These are phyloP conservation scores for Ceriagrion tenellum DNA, from an alignment of 2,888 invertebrate genomes.

Conservation along the genomic window DNA sequence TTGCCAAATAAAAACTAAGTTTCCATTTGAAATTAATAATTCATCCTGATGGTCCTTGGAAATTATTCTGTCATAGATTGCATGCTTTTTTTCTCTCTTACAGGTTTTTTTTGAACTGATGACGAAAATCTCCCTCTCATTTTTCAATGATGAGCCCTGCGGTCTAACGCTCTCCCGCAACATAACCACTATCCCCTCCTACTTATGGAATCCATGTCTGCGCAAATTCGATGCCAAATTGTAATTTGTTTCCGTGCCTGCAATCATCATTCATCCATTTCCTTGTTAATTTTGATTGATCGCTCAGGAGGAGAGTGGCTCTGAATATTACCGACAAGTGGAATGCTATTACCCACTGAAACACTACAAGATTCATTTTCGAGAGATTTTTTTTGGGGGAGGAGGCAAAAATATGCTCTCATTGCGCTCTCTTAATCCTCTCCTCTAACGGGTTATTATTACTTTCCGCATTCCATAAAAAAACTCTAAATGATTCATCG, in stretches of 20 bases:
- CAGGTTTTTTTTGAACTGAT: neutral
- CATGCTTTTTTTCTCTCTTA: neutral
- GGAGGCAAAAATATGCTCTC: neutral
- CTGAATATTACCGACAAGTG: conserved; percentile 1
- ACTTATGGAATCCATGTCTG: neutral
- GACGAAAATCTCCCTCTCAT: neutral
- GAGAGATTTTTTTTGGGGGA: neutral
- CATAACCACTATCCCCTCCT: neutral
- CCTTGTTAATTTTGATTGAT: neutral
- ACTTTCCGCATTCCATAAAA: neutral
- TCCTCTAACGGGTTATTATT: neutral
- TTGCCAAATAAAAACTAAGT: neutral
- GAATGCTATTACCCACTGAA: neutral
- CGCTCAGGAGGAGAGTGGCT: neutral
- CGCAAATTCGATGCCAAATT: neutral
- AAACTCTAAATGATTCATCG: neutral
- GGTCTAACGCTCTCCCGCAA: neutral
- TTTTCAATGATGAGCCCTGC: neutral
- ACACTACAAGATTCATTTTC: neutral
- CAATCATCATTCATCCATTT: neutral
- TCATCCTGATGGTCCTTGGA: neutral
- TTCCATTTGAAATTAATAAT: neutral
- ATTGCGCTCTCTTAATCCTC: neutral
- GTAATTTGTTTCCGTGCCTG: neutral
- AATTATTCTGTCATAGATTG: neutral